Base-by-base conservation (phyloP, 2,888 invertebrate species). In the Cantharis rustica region DNA sequence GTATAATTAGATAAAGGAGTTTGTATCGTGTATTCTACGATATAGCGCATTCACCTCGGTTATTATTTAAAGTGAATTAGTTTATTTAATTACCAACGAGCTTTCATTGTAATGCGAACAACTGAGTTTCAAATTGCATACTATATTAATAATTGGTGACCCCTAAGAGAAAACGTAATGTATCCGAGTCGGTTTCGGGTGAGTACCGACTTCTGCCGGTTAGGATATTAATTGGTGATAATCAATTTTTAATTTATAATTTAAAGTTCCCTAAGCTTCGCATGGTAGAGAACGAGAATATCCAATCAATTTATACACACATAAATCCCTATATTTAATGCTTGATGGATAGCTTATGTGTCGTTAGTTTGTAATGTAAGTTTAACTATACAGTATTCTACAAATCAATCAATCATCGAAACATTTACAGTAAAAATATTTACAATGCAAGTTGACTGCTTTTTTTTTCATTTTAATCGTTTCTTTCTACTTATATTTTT, bases 391-490 rank as follows among this genome's bases (percentile, higher is more conserved):
- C 23, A 17, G 64, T 66, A n/a, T 66, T 66, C 23, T 23, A 20
- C 16, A 66, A 66, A 66, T 66, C 64, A 66, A 66, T 66, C 64
- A 66, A 66, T 66, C 64, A 66, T 66, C 64, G 64, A 66, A 66
- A 23, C n/a, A 66, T 66, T 66, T 66, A 66, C 47, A n/a, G 1
- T 47, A n/a, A 47, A 47, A 47, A 47, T 47, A 47, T 47, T 47
- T 47, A n/a, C 47, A 47, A 47, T 47, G n/a, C 47, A 47, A 47
- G 47, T 47, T 7, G 47, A 47, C n/a, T 47, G 47, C 47, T n/a
- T n/a, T n/a, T 47, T 47, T 47, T 47, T n/a, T 13, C n/a, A 0
- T 1, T 47, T 47, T n/a, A 13, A 47, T 47, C 7, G 47, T 11
- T 47, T 47, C 2, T 47, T 31, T 11, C n/a, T n/a, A 17, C 3